Base-by-base conservation (phyloP, 2,113 vertebrate genomes). In the Cephalopholis sonnerati region DNA sequence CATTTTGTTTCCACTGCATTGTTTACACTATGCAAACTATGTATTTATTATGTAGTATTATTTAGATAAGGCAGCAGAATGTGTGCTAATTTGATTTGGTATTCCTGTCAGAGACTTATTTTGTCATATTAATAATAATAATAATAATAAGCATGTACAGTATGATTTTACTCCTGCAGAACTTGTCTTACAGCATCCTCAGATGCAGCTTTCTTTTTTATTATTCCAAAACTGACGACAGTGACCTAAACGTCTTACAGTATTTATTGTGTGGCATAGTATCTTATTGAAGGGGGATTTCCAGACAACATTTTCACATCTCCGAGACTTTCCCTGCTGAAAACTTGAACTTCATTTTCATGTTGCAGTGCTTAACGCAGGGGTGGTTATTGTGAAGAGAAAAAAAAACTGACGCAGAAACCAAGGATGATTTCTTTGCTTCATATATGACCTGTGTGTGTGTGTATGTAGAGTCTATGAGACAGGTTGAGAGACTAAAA, bases 1-100 rank as follows among this genome's bases (percentile, higher is more conserved):
- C 93, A 96, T 92, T 86, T 79, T 74, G 82, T 80, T 94, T 94
- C 87, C 91, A 92, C 89, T 95, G 95, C 93, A 90, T 96, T 94
- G 95, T 96, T 94, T 93, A 95, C 96, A 96, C 96, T 98, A 97
- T 97, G 97, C 97, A 97, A 97, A 95, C 94, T 91, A 91, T 96
- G 91, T 97, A 97, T 97, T 97, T 96, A 97, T 96, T 97, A 95
- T 94, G 92, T 94, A 94, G 92, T 93, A 87, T 92, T 91, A 93
- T 95, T 77, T 67, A 94, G 94, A 91, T 85, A 81, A 86, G 32
- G 89, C 81, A 81, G 78, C 69, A 86, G 83, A 82, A 87, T 82
- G 72, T 82, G 61, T 61, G 48, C 67, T 54, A 0, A 53, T 55
- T 79, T 58, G 24, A 53, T 80, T 88, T 85, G 50, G 59, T 9